Base-by-base conservation (phyloP, 2,797 vertebrate genomes). In the Esox masquinongy region DNA sequence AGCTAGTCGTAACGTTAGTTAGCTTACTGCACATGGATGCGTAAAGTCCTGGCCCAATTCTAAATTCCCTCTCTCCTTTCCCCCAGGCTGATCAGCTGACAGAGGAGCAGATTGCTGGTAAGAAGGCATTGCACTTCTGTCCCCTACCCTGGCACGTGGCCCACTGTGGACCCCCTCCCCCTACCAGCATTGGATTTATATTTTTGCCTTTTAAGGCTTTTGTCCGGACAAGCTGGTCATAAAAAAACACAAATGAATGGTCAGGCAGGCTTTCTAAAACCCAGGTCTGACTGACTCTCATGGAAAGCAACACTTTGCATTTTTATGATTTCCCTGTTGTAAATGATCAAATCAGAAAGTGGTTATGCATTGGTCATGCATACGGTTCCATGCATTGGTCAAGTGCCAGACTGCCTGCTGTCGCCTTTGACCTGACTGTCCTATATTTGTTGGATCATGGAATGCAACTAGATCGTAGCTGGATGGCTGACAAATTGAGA, bases 61-160 rank as follows among this genome's bases (percentile, higher is more conserved):
- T 67, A 76, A 84, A 29, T 70, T 49, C 4, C 56, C 76, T 75
- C 61, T 6, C 63, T 6, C 88, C 78, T 84, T 71, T 79, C 81
- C 84, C 16, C 29, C 91, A 99, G 98, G 98, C 98, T 93, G 98
- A 99, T 92, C 98, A 99, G 92, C 96, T 99, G 93, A 99, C 98
- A 96, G 98, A 99, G 92, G 98, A 99, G 95, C 98, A 99, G 94
- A 99, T 99, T 94, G 98, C 98, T 92, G 98, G 98, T 99, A 94
- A 97, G 95, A 89, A 85, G 83, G 72, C 82, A 84, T 83, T 88
- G 80, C 79, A 82, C 76, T 81, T 4, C 80, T 80, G 77, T 73
- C 74, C 74, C 83, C 70, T 81, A 79, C 84, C 79, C 75, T 78
- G 79, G 79, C 85, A 82, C 85, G 77, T 85, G 82, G 83, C 84